These are phyloP conservation scores for Eretmocerus hayati DNA, from an alignment of 2,888 invertebrate species.

Conservation along the genomic window DNA sequence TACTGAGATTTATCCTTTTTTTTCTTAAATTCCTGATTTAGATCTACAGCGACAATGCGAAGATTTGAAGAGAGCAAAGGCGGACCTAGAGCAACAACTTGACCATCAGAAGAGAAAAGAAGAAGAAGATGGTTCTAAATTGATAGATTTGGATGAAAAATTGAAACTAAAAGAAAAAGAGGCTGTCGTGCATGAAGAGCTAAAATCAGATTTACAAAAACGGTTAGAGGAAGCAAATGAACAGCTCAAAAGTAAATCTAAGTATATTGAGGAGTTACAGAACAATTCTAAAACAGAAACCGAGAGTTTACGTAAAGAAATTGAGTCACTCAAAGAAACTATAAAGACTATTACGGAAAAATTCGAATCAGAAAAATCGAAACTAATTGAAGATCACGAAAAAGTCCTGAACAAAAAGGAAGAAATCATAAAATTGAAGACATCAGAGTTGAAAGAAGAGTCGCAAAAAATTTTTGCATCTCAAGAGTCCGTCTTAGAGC, in stretches of 20 bases:
- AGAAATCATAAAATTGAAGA: constrained; percentile 37
- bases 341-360: constrained; percentile 46
- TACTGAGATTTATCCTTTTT: too few relatives aligned
- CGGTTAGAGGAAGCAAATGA: constrained; percentile 41
- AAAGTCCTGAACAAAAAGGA: constrained; percentile 52
- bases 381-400: constrained; percentile 49
- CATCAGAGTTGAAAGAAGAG: constrained; percentile 29
- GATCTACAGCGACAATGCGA: constrained; percentile 35
- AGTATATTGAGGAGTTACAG: constrained; percentile 41
- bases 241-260: constrained; percentile 39
- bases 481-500: constrained; percentile 28
- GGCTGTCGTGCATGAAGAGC: constrained; percentile 28
- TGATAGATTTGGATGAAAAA: constrained; percentile 37
- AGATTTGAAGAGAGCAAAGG: constrained; percentile 40
- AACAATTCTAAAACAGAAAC: constrained; percentile 34
- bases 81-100: constrained; percentile 40
- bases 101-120: too few relatives aligned
- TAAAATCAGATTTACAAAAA: constrained; percentile 35
- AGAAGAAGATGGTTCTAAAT: constrained; percentile 36
- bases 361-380: constrained; percentile 45
- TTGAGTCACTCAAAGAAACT: constrained; percentile 33
- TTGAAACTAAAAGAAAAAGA: constrained; percentile 35
- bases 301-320: constrained; percentile 33
- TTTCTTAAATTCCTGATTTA: constrained; percentile 13
- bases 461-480: constrained; percentile 25